Conservation (phyloP, 2,797 vertebrate genomes). For the Epinephelus awoara region DNA sequence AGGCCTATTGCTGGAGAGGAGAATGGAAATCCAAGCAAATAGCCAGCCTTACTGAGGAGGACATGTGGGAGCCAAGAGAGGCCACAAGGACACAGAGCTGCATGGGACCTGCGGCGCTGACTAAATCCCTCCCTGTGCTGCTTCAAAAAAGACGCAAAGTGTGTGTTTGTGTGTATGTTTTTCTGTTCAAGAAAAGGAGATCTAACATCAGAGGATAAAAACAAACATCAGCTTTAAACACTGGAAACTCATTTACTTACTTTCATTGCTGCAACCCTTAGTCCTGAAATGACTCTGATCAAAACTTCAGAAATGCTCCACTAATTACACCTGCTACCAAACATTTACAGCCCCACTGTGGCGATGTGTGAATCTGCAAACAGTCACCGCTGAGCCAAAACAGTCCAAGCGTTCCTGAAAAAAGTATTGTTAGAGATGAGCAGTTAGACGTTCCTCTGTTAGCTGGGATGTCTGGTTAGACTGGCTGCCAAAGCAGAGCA, state of each 20-base stretch:
- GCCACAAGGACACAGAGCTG: slow-evolving; percentile 21
- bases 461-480: slow-evolving; percentile 20
- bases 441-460: background rate
- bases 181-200: background rate
- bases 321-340: background rate
- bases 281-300: background rate
- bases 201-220: background rate
- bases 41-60: slow-evolving; percentile 35
- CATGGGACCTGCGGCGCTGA: slow-evolving; percentile 27
- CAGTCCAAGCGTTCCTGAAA: background rate
- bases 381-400: background rate
- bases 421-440: background rate
- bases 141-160: slow-evolving; percentile 8
- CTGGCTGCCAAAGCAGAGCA: slow-evolving; percentile 21
- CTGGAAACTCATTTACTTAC: slow-evolving; percentile 12
- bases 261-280: slow-evolving; percentile 24
- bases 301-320: background rate
- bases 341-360: background rate
- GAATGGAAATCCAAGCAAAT: slow-evolving; percentile 57
- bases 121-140: background rate
- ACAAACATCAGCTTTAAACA: background rate
- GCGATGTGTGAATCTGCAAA: background rate
- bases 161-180: background rate
- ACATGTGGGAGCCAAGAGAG: slow-evolving; percentile 53
- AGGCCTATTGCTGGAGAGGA: slow-evolving; percentile 55